Evolutionary conservation across 2,888 invertebrate species (phyloP).

Genomic region (Cantharis rustica): DNA sequence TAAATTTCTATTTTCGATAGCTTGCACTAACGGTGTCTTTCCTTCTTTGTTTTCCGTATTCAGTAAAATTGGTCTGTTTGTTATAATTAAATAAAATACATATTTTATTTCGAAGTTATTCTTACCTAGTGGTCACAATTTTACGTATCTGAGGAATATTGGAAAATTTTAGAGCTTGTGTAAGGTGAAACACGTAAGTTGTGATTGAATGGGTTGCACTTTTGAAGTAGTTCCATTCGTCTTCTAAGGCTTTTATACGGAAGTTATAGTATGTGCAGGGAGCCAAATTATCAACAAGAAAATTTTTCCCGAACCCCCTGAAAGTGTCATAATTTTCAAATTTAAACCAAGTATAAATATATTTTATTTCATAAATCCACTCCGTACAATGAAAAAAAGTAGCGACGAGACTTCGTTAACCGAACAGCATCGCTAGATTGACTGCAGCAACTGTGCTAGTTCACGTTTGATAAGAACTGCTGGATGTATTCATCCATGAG

Average conservation of each 20-base stretch:
- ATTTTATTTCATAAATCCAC: no score
- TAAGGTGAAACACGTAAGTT: constrained; percentile 45
- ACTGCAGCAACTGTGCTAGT: no score
- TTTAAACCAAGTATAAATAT: no score
- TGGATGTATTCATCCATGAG: no score
- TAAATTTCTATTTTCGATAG: constrained; percentile 56
- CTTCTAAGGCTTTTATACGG: constrained; percentile 51
- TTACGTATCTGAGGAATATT: constrained; percentile 47
- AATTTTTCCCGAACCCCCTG: constrained; percentile 52
- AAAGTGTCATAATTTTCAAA: constrained; percentile 24
- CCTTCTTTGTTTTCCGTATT: constrained; percentile 58
- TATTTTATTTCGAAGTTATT: not conserved
- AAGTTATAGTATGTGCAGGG: constrained; percentile 60
- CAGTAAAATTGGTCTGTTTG: constrained; percentile 55
- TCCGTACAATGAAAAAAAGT: no score
- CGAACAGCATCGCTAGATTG: no score
- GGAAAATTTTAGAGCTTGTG: constrained; percentile 44
- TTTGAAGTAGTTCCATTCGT: constrained; percentile 47
- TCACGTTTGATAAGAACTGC: no score
- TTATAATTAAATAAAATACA: not conserved
- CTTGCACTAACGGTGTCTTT: constrained; percentile 61
- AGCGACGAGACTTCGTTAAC: no score
- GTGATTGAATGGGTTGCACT: constrained; percentile 46
- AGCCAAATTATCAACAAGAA: constrained; percentile 55
- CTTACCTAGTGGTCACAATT: constrained; percentile 44